Conservation (phyloP, 1,140 invertebrate genomes). For the Trichogramma pretiosum region DNA sequence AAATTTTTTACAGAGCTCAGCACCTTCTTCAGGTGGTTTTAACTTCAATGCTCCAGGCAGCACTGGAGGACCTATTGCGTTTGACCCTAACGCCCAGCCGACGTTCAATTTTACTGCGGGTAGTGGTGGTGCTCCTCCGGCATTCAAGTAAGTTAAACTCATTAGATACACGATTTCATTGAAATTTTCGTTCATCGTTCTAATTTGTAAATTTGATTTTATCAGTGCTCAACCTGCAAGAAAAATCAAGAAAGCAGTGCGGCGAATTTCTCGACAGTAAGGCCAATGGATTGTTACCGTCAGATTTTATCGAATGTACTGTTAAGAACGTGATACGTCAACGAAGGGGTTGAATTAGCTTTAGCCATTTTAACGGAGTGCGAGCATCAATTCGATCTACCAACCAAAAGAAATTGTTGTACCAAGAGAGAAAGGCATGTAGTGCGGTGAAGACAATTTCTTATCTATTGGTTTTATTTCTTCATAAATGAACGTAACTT, state of each 20-base stretch:
- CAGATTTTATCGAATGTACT: no score
- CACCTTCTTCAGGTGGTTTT: constrained; percentile 28
- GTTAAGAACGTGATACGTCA: no score
- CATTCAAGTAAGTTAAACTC: constrained; percentile 35
- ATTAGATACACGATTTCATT: constrained; percentile 1
- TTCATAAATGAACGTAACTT: no score
- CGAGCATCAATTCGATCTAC: no score
- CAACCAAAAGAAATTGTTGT: neutral
- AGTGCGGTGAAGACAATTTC: no score
- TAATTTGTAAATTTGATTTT: constrained; percentile 8
- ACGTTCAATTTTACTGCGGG: constrained; percentile 42
- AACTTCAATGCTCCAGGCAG: constrained; percentile 33
- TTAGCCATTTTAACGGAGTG: no score
- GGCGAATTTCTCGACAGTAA: constrained; percentile 32
- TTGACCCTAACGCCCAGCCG: constrained; percentile 38
- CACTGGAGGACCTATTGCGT: constrained; percentile 22
- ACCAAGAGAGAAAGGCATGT: no score
- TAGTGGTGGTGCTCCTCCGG: constrained; percentile 31
- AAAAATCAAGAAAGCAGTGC: constrained; percentile 40
- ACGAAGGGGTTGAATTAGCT: no score
- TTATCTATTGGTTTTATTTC: no score
- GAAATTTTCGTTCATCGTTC: neutral
- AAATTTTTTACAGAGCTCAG: constrained; percentile 22
- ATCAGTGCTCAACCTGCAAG: constrained; percentile 27
- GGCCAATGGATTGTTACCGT: no score